A percentile compares a stretch with the other conserved stretches of the same genome.
These are phyloP conservation scores for Meteorus colon DNA, from an alignment of 2,888 invertebrate species.

Conservation along the genomic window DNA sequence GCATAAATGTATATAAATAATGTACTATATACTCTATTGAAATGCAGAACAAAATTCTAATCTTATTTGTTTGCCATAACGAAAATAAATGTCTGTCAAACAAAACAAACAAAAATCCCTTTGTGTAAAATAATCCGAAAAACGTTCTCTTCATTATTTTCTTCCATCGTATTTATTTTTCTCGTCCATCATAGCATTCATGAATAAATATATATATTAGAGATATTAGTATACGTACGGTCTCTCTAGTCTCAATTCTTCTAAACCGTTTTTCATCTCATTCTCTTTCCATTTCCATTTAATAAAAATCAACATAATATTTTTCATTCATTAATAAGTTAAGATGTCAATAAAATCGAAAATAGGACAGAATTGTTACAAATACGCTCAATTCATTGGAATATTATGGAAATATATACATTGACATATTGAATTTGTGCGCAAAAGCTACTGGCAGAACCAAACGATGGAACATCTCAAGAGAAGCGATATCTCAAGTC, in stretches of 20 bases:
- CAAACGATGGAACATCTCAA: conserved; percentile 51
- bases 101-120: too few relatives aligned
- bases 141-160: background rate
- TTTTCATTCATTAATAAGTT: background rate
- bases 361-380: background rate
- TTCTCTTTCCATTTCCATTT: background rate
- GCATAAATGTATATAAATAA: background rate
- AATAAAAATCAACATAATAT: background rate
- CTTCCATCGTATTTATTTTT: background rate
- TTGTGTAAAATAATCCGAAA: too few relatives aligned
- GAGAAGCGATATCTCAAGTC: conserved; percentile 44
- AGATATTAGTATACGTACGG: background rate
- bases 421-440: background rate
- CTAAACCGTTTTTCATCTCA: background rate
- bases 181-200: background rate
- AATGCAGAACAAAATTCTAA: background rate
- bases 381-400: background rate
- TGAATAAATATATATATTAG: background rate
- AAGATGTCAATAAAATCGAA: background rate
- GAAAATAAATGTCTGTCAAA: too few relatives aligned
- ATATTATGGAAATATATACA: background rate
- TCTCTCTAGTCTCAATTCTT: background rate
- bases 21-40: background rate
- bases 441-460: background rate
- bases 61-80: too few relatives aligned